Percentiles rank a stretch among this genome's conserved stretches.
Evolutionary conservation across 53 echinoderm and acorn worm species (phyloP).

Genomic region (Pentamera pediparva): DNA sequence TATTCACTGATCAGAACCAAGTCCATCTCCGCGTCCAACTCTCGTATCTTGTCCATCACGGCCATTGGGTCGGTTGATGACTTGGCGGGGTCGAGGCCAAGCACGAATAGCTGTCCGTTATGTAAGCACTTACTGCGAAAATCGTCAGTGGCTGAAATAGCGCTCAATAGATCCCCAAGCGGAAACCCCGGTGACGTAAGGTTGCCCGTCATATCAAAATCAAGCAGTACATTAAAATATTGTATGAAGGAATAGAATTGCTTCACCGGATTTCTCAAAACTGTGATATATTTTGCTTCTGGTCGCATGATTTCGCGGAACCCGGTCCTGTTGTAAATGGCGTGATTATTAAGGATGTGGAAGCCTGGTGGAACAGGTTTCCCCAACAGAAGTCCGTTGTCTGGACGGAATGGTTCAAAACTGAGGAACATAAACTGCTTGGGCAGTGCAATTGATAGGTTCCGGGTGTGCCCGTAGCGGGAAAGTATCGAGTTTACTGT

Average conservation of each 20-base stretch:
- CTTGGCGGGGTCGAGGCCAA: slow-evolving; percentile 37
- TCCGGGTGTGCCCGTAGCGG: slow-evolving; percentile 28
- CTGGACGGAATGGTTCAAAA: neutral
- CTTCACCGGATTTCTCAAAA: slow-evolving; percentile 25
- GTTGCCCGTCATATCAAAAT: neutral
- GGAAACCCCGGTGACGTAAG: slow-evolving; percentile 12
- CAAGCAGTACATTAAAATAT: slow-evolving; percentile 30
- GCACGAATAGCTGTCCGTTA: slow-evolving; percentile 50
- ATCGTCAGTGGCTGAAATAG: slow-evolving; percentile 23
- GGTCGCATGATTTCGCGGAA: slow-evolving; percentile 50
- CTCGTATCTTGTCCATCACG: slow-evolving; percentile 22
- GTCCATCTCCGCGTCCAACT: slow-evolving; percentile 41
- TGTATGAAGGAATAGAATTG: slow-evolving; percentile 38
- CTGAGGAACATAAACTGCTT: neutral
- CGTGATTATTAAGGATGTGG: slow-evolving; percentile 52
- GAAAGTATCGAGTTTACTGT: slow-evolving; percentile 37
- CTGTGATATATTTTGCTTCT: slow-evolving; percentile 52
- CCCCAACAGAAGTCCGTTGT: neutral
- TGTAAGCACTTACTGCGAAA: slow-evolving; percentile 18
- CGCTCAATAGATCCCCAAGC: too few relatives aligned
- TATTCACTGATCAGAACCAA: slow-evolving; percentile 52
- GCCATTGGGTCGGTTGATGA: slow-evolving; percentile 4
- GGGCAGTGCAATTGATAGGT: slow-evolving; percentile 30
- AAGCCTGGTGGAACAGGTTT: neutral
- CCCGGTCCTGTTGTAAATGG: slow-evolving; percentile 39